These are phyloP conservation scores for Cephus pygmeus DNA, from an alignment of 2,888 invertebrate genomes.

Conservation along the genomic window DNA sequence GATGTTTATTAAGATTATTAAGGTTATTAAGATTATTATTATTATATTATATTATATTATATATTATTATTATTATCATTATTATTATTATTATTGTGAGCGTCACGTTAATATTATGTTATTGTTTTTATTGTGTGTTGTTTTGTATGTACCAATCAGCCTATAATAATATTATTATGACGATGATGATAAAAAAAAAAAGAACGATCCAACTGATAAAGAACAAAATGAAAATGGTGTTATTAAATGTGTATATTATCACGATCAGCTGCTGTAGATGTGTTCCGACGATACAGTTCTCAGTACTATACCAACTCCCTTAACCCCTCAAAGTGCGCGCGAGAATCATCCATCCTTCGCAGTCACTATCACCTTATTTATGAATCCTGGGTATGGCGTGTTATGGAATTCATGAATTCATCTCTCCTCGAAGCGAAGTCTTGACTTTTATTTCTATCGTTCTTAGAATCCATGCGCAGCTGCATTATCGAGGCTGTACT, in stretches of 20 bases:
- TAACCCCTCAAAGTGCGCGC: background rate
- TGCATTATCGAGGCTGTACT: background rate
- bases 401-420: background rate
- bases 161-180: constrained; percentile 52
- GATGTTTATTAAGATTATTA: constrained; percentile 60
- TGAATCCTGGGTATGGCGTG: background rate
- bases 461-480: background rate
- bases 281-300: background rate
- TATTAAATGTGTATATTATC: constrained; percentile 61
- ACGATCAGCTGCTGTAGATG: constrained; percentile 31
- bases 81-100: constrained; percentile 64
- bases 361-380: background rate
- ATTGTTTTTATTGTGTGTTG: constrained; percentile 68
- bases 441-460: constrained; percentile 11
- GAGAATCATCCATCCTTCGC: background rate
- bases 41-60: constrained; percentile 60
- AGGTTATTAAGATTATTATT: constrained; percentile 46
- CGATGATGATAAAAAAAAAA: constrained; percentile 39
- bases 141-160: constrained; percentile 67
- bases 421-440: constrained; percentile 21
- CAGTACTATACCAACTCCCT: background rate
- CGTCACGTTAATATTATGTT: constrained; percentile 66
- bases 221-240: constrained; percentile 47
- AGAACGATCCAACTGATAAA: constrained; percentile 51
- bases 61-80: constrained; percentile 64